Evolutionary conservation across 2,113 vertebrate species (phyloP).

Genomic region (Chunga burmeisteri): DNA sequence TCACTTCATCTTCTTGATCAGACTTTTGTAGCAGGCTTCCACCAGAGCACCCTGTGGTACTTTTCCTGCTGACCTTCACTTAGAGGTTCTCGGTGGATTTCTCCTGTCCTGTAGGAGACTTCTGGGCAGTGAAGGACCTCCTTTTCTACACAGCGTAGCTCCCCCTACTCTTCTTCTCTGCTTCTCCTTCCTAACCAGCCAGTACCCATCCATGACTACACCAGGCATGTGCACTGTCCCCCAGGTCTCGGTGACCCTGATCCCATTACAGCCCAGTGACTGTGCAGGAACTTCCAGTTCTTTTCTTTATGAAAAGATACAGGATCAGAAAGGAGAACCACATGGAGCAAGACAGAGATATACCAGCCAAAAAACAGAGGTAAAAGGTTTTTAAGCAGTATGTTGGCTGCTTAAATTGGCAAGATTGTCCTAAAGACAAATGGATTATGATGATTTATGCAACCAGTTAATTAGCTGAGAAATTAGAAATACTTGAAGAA

Average conservation of each 20-base stretch:
- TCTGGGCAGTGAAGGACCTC: neutral
- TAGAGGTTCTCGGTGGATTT: neutral
- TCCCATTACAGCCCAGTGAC: neutral
- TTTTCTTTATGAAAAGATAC: neutral
- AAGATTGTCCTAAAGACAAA: neutral
- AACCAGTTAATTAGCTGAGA: neutral
- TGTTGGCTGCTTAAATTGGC: neutral
- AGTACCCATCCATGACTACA: neutral
- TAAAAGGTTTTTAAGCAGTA: neutral
- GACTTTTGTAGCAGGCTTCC: neutral
- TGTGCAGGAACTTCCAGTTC: neutral
- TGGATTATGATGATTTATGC: neutral
- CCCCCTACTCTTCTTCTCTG: neutral
- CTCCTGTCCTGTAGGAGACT: neutral
- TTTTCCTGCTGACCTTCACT: neutral
- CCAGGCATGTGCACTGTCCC: too few species aligned
- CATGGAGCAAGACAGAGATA: neutral
- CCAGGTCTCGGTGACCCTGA: neutral
- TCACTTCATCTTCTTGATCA: neutral
- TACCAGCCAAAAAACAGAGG: neutral
- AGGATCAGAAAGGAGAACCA: neutral
- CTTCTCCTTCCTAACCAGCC: neutral
- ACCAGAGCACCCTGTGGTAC: neutral
- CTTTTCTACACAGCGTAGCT: neutral
- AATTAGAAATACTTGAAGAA: slow-evolving; percentile 12